Evolutionary conservation across 2,797 vertebrate species (phyloP), one percentile per base, ranked within the genome.

Genomic region (Adelosebastes latens): DNA sequence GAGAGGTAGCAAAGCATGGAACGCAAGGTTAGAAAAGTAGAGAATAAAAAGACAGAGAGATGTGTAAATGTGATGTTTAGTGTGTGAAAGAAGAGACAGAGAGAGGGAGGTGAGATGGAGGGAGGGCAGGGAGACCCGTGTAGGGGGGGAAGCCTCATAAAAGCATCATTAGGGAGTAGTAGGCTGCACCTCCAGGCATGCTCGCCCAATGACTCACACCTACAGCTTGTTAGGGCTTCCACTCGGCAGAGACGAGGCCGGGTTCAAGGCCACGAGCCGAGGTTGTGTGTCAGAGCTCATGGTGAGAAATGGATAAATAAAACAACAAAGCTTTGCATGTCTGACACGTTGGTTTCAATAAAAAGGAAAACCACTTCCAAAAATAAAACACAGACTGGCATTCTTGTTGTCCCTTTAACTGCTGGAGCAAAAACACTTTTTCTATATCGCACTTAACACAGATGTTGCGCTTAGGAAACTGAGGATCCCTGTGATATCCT

Each of bases 91-190:
- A 49, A 22, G 49, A 82, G 32, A 59, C 7, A 1, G 29, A 55
- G 25, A 55, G n/a, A 64, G 59, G 42, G 77, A 60, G 69, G 81
- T 83, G 64, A 53, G 55, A 80, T 25, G 36, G 72, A 73, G 58
- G 68, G 79, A 56, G 62, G 32, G 79, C 53, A 78, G 67, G 63
- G 82, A 71, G 85, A 78, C 71, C 81, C 31, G 39, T 25, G 8
- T 52, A 39, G 74, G 69, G 80, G 39, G 62, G 2, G 62, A n/a
- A 22, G 58, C 32, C 80, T 87, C 80, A 71, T 90, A 79, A 90
- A 89, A 85, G 84, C 87, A 85, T 87, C 87, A 85, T 88, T 87
- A 84, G 88, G 84, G 89, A 82, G 81, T 56, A 49, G 72, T 56
- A 49, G 72, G 84, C 20, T 59, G 56, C 20, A 88, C 79, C 91